Evolutionary conservation across 37 sponge, comb jelly and placozoan species (phyloP), one percentile per base, ranked within the genome.

Genomic region (Chondrilla cf. caribensis): DNA sequence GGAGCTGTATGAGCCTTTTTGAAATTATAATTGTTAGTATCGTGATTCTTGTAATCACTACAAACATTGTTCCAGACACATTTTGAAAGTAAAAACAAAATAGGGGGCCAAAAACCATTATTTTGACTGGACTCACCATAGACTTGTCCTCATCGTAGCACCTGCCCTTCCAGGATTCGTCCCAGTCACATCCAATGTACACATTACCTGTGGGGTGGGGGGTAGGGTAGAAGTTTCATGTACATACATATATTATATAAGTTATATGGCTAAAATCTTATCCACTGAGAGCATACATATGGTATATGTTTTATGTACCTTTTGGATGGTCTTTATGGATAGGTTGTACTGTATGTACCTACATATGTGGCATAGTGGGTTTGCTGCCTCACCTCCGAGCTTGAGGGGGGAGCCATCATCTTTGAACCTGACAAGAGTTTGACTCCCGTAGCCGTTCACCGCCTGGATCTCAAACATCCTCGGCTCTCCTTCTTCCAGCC

Each of bases 181-280:
- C 47, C 93, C 93, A 93, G 60, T 93, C 87, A 81, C 88, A 88
- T 0, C 86, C 89, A 79, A 92, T 79, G 82, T 91, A 87, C 1
- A 84, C 78, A 62, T 82, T 77, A 64, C 80, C 88, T 87, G 38
- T 3, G 60, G 24, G 19, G 31, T 39, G 21, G 44, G 19, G 19
- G 33, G 21, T 15, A 36, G 26, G 11, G 43, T 25, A 21, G 58
- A 58, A 18, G 57, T 35, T 7, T 15, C 44, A 73, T 38, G 25
- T 9, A 9, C 0, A 24, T 25, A 42, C 44, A 7, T 11, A 47
- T 47, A n/a, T n/a, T n/a, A n/a, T n/a, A n/a, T n/a, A n/a, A n/a
- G n/a, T n/a, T n/a, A n/a, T n/a, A n/a, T n/a, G n/a, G n/a, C n/a
- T n/a, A n/a, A n/a, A n/a, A n/a, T n/a, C n/a, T n/a, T n/a, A n/a